Base-by-base conservation (phyloP, 2,113 vertebrate species). In the Cyprinodon variegatus region DNA sequence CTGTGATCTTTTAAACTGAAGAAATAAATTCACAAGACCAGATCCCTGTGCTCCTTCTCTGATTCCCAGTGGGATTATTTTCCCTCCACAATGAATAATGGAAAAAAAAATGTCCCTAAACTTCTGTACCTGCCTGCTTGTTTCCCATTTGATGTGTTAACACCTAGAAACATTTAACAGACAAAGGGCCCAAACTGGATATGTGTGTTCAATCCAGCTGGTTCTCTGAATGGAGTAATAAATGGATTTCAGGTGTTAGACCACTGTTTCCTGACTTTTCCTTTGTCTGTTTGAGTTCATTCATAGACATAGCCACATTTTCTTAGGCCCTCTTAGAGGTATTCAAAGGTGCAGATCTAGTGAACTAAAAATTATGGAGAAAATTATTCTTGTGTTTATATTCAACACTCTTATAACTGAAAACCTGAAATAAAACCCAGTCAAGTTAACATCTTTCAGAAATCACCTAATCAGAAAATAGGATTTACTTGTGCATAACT, bases 1-100 rank as follows among this genome's bases (percentile, higher is more conserved):
- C 92, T 94, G 91, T 63, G 48, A 80, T 48, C 92, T 94, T 77
- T 88, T 94, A 80, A 92, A 94, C 70, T 93, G 79, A 91, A 81
- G 36, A 84, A 11, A 72, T 22, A 76, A 3, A 15, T 62, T 20
- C 12, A n/a, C 5, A 64, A 37, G 12, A 8, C 6, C 8, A 3
- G 22, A 40, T 53, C 22, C 1, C 1, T 17, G 43, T 61, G 11
- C 67, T 62, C 38, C 57, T 59, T 0, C 72, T 61, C 62, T 72
- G 17, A 83, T 61, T 64, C 15, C 40, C 17, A 20, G 14, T 17
- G 41, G 45, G 50, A 15, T 62, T 70, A 68, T 46, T 46, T 68
- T 80, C 62, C 64, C 76, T 82, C 70, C 73, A 65, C 46, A 74
- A 67, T 43, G 61, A 80, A 76, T 75, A 17, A 84, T 83, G 70